phyloP scores from a whole-genome alignment of 1,140 invertebrate genomes.

The Bombus breviceps region DNA sequence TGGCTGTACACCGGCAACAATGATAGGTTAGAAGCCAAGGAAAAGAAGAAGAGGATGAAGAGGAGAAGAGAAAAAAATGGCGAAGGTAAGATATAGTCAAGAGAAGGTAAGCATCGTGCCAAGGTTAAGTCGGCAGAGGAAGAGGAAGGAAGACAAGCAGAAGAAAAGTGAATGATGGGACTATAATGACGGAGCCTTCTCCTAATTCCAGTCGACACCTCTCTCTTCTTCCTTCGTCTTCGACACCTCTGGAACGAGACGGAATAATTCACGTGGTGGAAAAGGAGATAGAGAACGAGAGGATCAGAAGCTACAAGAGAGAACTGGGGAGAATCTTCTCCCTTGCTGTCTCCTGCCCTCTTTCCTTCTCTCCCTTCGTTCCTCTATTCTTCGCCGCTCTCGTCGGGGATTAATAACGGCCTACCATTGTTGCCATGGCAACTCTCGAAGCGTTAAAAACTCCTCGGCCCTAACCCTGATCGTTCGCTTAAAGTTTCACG shows the following conservation, averaged over 20 bases:
- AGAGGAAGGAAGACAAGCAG: conserved; percentile 40
- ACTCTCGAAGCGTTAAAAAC: conserved; percentile 71
- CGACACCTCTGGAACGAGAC: conserved; percentile 28
- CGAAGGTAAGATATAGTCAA: conserved; percentile 17
- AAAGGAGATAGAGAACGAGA: conserved; percentile 40
- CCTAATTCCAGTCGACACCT: conserved; percentile 61
- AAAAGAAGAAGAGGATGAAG: background rate
- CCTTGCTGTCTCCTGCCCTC: conserved; percentile 48
- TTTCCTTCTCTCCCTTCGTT: conserved; percentile 44
- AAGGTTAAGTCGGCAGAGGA: conserved; percentile 25
- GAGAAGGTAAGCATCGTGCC: conserved; percentile 29
- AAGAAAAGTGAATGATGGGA: conserved; percentile 61
- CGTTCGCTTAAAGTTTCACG: conserved; percentile 65
- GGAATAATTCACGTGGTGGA: conserved; percentile 67
- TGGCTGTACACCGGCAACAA: background rate
- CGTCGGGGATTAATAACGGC: conserved; percentile 73
- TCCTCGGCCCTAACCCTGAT: conserved; percentile 60
- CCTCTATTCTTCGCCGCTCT: conserved; percentile 58
- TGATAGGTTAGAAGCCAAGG: background rate
- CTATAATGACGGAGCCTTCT: conserved; percentile 67
- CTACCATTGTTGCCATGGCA: conserved; percentile 72
- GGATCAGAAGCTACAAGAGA: conserved; percentile 54
- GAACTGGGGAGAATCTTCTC: conserved; percentile 62
- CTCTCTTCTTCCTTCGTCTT: conserved; percentile 10
- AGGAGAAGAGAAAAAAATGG: background rate